Evolutionary conservation across 2,888 invertebrate genomes (phyloP), one percentile per base, ranked within the genome.

Genomic region (Empis livida): DNA sequence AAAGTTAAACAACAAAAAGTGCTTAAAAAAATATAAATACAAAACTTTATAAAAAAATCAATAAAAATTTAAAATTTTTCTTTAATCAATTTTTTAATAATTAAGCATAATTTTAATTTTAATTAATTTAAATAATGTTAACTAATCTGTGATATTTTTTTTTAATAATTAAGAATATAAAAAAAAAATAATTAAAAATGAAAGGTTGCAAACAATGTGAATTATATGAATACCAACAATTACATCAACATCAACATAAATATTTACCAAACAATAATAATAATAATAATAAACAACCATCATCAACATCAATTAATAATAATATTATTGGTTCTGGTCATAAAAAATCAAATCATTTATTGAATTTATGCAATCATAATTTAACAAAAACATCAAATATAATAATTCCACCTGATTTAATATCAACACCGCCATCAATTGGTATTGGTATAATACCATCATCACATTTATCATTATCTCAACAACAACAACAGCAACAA

Each of bases 131-230:
- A 5, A 20, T 20, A 5, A 20, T 27, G 23, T 27, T 27, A 27
- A 27, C 23, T 27, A 9, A 27, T 27, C 23, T 27, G 23, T 27
- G 23, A 27, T 27, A 27, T 27, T 4, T 27, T 5, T 20, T 5
- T 20, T 8, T 27, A 27, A 27, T 37, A 14, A 37, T 37, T 13
- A 37, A 14, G 15, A 37, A 37, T 13, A 37, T 10, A 6, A 37
- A 37, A 40, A 35, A 43, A 30, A 48, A 14, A 32, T 23, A 35
- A 38, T 44, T 17, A 40, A 56, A 52, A 50, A 56, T 55, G 54
- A 55, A 56, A 50, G 51, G 49, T 47, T 56, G 55, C 46, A 56
- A 55, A 52, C 51, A 55, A 38, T 56, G 56, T 50, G 53, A 56
- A 53, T 51, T 51, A 51, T 50, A 46, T 43, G 53, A 41, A 41